Percentiles rank a stretch among this genome's conserved stretches.
Evolutionary conservation across 2,113 vertebrate species (phyloP).

Genomic region (Sylvicapra grimmia): DNA sequence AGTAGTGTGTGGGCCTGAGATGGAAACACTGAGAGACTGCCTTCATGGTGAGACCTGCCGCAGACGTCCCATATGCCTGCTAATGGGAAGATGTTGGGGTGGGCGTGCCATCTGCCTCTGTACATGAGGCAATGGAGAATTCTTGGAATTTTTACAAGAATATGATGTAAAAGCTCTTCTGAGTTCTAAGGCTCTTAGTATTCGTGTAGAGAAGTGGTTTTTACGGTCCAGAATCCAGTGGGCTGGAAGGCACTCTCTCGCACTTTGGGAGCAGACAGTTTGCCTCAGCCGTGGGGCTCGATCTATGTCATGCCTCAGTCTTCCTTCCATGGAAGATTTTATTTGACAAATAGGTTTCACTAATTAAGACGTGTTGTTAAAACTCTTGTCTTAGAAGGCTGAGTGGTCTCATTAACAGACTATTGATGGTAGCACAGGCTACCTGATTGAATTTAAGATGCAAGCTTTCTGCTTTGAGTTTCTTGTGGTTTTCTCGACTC

Average conservation of each 20-base stretch:
- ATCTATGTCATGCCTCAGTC: background rate
- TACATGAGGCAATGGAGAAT: background rate
- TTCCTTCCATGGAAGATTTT: background rate
- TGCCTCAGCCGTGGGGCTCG: background rate
- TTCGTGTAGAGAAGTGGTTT: background rate
- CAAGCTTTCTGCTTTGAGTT: background rate
- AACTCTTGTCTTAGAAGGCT: background rate
- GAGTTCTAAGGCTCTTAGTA: background rate
- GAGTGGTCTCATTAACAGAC: background rate
- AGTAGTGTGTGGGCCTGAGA: background rate
- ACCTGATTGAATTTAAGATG: background rate
- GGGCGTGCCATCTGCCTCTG: background rate
- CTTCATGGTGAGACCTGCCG: background rate
- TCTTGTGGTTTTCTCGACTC: background rate
- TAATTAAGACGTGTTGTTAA: background rate
- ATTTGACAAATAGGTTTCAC: background rate
- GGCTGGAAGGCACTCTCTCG: background rate
- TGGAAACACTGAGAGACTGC: background rate
- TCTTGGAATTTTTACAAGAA: background rate
- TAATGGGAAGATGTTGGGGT: background rate
- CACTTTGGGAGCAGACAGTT: accelerated
- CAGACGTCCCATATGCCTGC: accelerated
- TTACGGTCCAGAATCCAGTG: background rate
- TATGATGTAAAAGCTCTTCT: background rate
- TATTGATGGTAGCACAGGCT: no score